Evolutionary conservation across 2,797 vertebrate species (phyloP).

Genomic region (Crax fasciolata): DNA sequence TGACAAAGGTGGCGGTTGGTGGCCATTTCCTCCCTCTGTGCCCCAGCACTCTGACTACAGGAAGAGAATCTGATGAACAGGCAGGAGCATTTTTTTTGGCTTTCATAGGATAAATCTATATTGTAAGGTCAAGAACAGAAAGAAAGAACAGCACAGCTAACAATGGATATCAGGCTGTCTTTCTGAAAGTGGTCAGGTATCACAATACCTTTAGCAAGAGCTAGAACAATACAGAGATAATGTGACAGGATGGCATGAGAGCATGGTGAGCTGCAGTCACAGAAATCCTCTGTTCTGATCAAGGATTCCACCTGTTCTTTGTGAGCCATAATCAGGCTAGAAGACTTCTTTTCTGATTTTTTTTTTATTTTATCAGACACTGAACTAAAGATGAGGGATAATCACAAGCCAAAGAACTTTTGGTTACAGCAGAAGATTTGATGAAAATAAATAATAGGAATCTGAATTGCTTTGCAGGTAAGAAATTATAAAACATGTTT

Average conservation of each 20-base stretch:
- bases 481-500: neutral
- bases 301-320: neutral
- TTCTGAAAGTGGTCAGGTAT: neutral
- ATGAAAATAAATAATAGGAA: neutral
- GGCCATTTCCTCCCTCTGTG: neutral
- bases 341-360: neutral
- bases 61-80: slow-evolving; percentile 38
- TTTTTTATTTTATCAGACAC: neutral
- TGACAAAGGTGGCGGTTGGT: neutral
- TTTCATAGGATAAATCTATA: neutral
- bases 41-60: neutral
- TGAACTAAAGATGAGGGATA: neutral
- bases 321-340: neutral
- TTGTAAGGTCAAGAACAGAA: slow-evolving; percentile 9
- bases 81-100: neutral
- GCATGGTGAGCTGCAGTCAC: neutral
- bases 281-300: neutral
- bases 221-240: neutral
- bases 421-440: neutral
- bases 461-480: neutral
- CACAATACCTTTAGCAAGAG: neutral
- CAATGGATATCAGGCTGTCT: neutral
- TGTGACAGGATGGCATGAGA: neutral
- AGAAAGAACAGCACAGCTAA: neutral
- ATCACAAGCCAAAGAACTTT: neutral